phyloP scores from a whole-genome alignment of 2,888 invertebrate species.

The Laspeyria flexula region DNA sequence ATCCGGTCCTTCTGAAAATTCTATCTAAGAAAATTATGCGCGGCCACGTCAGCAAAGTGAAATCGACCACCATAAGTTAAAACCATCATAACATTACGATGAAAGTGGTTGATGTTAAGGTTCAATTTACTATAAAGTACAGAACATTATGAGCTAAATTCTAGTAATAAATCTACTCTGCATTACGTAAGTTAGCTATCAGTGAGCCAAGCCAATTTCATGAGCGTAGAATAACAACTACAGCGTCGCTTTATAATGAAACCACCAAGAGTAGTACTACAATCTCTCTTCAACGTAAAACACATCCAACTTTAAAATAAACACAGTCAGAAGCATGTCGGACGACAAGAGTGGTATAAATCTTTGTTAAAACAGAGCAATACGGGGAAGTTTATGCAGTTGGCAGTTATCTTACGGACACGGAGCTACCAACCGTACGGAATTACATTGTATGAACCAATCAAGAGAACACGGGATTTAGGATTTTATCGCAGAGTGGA shows the following conservation, averaged over 20 bases:
- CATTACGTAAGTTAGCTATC: too few relatives aligned
- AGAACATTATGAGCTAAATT: not conserved
- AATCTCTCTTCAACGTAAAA: constrained; percentile 10
- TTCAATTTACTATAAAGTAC: not conserved
- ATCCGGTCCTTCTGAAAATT: not conserved
- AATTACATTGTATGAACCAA: constrained; percentile 46
- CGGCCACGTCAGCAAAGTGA: not conserved
- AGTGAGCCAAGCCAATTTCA: too few relatives aligned
- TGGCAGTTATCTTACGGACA: constrained; percentile 45
- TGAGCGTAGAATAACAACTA: too few relatives aligned
- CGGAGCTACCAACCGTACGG: constrained; percentile 29
- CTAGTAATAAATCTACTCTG: too few relatives aligned
- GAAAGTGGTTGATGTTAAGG: not conserved
- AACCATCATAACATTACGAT: not conserved
- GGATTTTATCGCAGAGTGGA: constrained; percentile 28
- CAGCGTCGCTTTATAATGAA: too few relatives aligned
- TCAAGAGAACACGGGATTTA: constrained; percentile 42
- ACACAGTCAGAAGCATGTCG: constrained; percentile 36
- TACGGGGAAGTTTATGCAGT: constrained; percentile 56
- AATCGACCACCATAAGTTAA: not conserved
- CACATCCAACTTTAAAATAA: constrained; percentile 41
- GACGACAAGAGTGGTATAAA: constrained; percentile 58
- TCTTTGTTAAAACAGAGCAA: constrained; percentile 61
- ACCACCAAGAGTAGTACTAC: constrained; percentile 9
- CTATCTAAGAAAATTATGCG: not conserved